Evolutionary conservation across 2,113 vertebrate genomes (phyloP).

Genomic region (Octodon degus): DNA sequence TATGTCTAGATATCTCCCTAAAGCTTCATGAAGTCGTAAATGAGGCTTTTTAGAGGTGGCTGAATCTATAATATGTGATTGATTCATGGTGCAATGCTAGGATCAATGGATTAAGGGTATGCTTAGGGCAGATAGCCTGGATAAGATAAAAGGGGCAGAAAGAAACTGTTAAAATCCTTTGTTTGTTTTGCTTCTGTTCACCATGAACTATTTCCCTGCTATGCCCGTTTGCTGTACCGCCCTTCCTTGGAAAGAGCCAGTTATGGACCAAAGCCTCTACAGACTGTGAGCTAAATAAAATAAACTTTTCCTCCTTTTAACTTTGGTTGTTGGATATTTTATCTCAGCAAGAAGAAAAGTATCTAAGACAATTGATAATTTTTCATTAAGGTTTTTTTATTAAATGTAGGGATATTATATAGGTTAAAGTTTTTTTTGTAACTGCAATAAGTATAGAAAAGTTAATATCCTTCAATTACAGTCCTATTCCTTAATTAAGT

Average conservation of each 20-base stretch:
- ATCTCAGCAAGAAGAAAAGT: not conserved
- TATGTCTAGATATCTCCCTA: not conserved
- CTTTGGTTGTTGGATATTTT: too few relatives aligned
- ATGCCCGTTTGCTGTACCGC: too few relatives aligned
- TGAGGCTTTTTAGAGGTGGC: not conserved
- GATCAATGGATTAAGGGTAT: not conserved
- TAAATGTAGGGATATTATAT: slow-evolving; percentile 18
- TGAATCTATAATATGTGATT: too few relatives aligned
- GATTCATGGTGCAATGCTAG: not conserved
- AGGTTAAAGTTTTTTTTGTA: not conserved
- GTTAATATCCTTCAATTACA: not conserved
- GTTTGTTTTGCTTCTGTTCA: not conserved
- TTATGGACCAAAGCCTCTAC: too few relatives aligned
- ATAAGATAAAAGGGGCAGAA: not conserved
- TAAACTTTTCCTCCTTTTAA: too few relatives aligned
- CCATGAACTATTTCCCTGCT: too few relatives aligned
- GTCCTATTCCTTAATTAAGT: not conserved
- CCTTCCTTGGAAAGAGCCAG: too few relatives aligned
- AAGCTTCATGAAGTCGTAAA: not conserved
- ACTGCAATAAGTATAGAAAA: not conserved
- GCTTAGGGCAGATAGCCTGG: not conserved
- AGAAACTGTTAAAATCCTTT: not conserved
- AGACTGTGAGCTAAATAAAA: too few relatives aligned
- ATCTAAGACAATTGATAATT: not conserved
- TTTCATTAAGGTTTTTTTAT: not conserved